A percentile compares a stretch with the other conserved stretches of the same genome.
Evolutionary conservation across 2,888 invertebrate genomes (phyloP).

Genomic region (Pachliopta kotzebuea): DNA sequence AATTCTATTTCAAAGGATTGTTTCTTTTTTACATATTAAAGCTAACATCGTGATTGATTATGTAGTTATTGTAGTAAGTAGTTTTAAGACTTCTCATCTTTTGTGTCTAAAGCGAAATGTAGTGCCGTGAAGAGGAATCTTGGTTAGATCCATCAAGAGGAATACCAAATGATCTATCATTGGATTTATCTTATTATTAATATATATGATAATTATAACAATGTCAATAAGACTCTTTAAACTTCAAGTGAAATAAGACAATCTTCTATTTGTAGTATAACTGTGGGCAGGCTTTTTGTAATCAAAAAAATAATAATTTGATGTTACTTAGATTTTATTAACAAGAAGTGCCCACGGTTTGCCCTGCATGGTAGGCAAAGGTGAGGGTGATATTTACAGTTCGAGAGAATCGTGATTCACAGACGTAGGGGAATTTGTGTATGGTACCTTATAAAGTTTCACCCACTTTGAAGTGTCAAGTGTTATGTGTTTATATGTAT

Average conservation of each 20-base stretch:
- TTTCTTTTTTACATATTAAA: no score
- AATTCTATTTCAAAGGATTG: no score
- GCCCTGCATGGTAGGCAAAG: constrained; percentile 66
- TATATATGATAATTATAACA: constrained; percentile 22
- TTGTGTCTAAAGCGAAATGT: no score
- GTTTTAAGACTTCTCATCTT: no score
- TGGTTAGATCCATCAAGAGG: no score
- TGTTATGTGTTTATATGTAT: constrained; percentile 61
- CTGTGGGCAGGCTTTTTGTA: constrained; percentile 48
- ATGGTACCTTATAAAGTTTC: constrained; percentile 81
- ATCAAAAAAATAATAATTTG: neutral
- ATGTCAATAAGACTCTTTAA: constrained; percentile 22
- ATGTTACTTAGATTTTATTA: neutral
- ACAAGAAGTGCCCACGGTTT: constrained; percentile 48
- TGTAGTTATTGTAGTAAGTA: no score
- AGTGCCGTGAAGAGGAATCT: no score
- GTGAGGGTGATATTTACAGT: constrained; percentile 34
- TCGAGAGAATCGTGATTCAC: constrained; percentile 44
- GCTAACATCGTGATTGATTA: no score
- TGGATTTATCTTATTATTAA: no score
- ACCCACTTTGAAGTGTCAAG: constrained; percentile 66
- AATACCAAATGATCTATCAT: no score
- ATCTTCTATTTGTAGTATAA: constrained; percentile 44
- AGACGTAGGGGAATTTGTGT: constrained; percentile 74
- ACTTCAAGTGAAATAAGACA: constrained; percentile 34